A percentile compares a stretch with the other conserved stretches of the same genome.
Evolutionary conservation across 1,140 invertebrate genomes (phyloP).

Genomic region (Zaprionus camerounensis): DNA sequence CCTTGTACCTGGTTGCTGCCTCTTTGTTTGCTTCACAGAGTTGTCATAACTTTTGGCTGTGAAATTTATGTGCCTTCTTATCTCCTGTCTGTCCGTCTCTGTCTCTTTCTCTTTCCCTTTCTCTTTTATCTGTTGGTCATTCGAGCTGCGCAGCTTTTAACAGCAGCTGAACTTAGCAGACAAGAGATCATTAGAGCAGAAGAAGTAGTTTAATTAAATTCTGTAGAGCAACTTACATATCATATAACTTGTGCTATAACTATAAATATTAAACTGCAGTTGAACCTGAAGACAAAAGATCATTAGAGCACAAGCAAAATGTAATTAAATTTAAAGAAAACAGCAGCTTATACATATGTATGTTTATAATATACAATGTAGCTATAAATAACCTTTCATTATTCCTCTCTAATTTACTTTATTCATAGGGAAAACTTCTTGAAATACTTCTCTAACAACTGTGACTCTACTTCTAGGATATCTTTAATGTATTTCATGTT

Average conservation of each 20-base stretch:
- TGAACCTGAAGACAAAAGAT: neutral
- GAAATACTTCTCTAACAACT: neutral
- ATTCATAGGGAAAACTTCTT: neutral
- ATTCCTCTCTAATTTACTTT: neutral
- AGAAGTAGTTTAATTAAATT: neutral
- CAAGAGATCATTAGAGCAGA: neutral
- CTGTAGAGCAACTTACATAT: neutral
- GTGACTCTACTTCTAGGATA: neutral
- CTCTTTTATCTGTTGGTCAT: neutral
- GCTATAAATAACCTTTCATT: neutral
- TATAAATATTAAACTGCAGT: neutral
- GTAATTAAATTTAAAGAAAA: neutral
- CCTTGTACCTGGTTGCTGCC: neutral
- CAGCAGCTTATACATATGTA: too few relatives aligned
- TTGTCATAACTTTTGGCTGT: conserved; percentile 55
- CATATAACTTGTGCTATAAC: neutral
- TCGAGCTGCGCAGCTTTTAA: neutral
- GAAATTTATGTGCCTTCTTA: conserved; percentile 41
- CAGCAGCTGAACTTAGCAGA: neutral
- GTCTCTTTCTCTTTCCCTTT: neutral
- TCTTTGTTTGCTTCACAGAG: conserved; percentile 36
- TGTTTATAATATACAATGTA: neutral
- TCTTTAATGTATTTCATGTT: neutral
- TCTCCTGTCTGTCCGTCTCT: neutral
- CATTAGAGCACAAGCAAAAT: neutral